phyloP scores from a whole-genome alignment of 1,140 invertebrate genomes.

The Bombus picipes region DNA sequence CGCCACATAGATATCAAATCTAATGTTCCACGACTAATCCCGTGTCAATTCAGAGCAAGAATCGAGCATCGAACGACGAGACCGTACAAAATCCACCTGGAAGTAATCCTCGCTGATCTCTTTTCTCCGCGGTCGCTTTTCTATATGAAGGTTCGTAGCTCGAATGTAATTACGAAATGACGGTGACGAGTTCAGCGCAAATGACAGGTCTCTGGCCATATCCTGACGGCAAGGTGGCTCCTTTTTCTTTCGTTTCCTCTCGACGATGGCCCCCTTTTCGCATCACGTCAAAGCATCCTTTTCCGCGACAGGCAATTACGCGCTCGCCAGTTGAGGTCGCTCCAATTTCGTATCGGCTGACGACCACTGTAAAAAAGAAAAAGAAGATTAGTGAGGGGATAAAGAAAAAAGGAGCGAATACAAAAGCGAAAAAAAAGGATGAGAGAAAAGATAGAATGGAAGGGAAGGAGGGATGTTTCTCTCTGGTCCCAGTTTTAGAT shows the following conservation, averaged over 20 bases:
- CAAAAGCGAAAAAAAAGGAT: not conserved
- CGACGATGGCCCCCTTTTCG: slow-evolving; percentile 14
- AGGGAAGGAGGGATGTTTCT: not conserved
- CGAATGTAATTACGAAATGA: slow-evolving; percentile 54
- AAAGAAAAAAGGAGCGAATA: not conserved
- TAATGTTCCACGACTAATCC: no score
- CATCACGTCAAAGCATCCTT: slow-evolving; percentile 24
- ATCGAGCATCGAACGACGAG: not conserved
- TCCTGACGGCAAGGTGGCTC: slow-evolving; percentile 34
- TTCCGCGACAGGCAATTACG: slow-evolving; percentile 19
- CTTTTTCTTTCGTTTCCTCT: slow-evolving; percentile 42
- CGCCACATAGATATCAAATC: no score
- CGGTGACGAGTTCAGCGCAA: slow-evolving; percentile 35
- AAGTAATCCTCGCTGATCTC: not conserved
- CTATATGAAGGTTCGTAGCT: no score
- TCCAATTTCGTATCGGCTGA: slow-evolving; percentile 58
- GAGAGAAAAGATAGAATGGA: not conserved
- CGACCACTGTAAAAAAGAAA: not conserved
- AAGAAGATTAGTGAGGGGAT: not conserved
- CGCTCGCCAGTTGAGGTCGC: slow-evolving; percentile 14
- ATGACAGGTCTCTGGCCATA: slow-evolving; percentile 41
- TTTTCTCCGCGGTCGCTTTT: not conserved
- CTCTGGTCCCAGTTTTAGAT: slow-evolving; percentile 38
- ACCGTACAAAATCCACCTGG: not conserved
- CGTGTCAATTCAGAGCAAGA: not conserved